A percentile compares a stretch with the other conserved stretches of the same genome.
Evolutionary conservation across 2,113 vertebrate species (phyloP).

Genomic region (Proteles cristata): DNA sequence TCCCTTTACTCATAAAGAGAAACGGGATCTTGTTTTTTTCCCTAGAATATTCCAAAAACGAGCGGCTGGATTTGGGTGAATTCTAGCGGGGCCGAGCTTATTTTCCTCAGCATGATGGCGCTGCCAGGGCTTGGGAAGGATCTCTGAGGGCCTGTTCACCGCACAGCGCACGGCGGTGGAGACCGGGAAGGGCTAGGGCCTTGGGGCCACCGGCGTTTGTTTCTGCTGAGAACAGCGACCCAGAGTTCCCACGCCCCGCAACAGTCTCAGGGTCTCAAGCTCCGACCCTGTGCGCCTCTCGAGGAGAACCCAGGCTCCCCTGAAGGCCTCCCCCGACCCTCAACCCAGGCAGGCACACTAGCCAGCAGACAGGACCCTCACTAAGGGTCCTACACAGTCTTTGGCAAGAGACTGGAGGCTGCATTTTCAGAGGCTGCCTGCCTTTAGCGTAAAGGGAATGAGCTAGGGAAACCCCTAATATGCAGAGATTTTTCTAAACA

Average conservation of each 20-base stretch:
- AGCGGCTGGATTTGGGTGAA: not conserved
- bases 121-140: not conserved
- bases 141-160: not conserved
- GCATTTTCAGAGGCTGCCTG: not conserved
- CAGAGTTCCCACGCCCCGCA: fast-evolving
- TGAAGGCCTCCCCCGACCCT: fast-evolving
- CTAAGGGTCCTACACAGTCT: not conserved
- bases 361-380: not conserved
- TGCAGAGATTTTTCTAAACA: not conserved
- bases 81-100: not conserved
- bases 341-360: fast-evolving
- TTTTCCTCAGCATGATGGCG: not conserved
- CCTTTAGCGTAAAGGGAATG: fast-evolving
- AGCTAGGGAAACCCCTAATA: not conserved
- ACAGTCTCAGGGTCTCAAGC: not conserved
- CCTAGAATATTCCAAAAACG: slow-evolving; percentile 5
- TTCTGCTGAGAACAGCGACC: not conserved
- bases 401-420: not conserved
- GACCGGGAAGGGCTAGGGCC: not conserved
- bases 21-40: not conserved
- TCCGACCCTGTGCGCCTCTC: fast-evolving
- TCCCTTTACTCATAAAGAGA: slow-evolving; percentile 16
- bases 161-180: fast-evolving
- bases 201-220: fast-evolving
- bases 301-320: not conserved